A percentile compares a stretch with the other conserved stretches of the same genome.
Evolutionary conservation across 2,113 vertebrate species (phyloP).

Genomic region (Dromas ardeola): DNA sequence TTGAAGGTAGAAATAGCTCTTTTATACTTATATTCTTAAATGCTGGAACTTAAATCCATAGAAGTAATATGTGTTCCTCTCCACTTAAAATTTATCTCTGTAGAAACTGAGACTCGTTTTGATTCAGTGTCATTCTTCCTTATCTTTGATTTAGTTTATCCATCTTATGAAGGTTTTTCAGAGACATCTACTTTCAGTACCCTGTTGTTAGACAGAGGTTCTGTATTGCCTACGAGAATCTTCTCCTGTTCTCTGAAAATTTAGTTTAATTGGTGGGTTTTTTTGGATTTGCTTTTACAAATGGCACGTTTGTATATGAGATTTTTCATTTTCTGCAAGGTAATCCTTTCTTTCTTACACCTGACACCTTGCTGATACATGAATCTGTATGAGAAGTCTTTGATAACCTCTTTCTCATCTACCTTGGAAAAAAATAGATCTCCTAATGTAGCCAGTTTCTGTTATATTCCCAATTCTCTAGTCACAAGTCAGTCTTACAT

Average conservation of each 20-base stretch:
- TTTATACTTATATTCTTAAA: not conserved
- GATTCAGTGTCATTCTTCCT: not conserved
- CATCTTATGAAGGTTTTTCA: not conserved
- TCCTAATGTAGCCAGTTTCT: not conserved
- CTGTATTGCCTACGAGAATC: not conserved
- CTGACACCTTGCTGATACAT: not conserved
- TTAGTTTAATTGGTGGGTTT: not conserved
- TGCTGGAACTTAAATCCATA: not conserved
- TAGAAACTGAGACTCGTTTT: not conserved
- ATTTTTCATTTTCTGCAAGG: not conserved
- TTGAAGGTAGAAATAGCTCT: not conserved
- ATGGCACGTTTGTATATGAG: not conserved
- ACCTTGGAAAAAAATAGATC: not conserved
- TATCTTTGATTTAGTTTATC: not conserved
- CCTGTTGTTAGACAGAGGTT: not conserved
- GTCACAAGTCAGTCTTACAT: not conserved
- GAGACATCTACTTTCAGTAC: not conserved
- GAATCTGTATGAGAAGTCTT: not conserved
- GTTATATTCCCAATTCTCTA: not conserved
- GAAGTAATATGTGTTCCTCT: not conserved
- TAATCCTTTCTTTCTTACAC: not conserved
- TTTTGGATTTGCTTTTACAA: not conserved
- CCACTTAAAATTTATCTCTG: not conserved
- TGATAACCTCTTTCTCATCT: not conserved
- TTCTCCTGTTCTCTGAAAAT: not conserved